These are phyloP conservation scores for Artemia sinica DNA, from an alignment of 2,888 invertebrate genomes.

Conservation along the genomic window DNA sequence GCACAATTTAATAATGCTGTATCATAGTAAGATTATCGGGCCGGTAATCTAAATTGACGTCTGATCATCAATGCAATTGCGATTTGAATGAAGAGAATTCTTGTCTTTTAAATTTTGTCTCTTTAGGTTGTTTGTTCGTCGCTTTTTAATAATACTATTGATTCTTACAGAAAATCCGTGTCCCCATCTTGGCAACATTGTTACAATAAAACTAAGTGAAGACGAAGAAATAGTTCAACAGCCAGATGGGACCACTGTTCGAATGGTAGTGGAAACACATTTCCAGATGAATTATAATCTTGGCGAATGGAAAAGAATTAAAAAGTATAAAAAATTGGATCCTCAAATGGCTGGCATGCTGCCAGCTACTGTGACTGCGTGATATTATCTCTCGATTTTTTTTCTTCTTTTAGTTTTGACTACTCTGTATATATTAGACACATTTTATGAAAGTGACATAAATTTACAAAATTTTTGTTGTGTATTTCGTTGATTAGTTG, in stretches of 20 bases:
- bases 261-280: conserved; percentile 74
- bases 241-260: conserved; percentile 57
- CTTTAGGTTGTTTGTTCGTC: background rate
- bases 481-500: no score
- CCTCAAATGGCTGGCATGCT: conserved; percentile 7
- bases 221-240: conserved; percentile 71
- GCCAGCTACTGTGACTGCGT: conserved; percentile 17
- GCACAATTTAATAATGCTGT: no score
- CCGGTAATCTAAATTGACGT: no score
- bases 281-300: conserved; percentile 98
- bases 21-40: no score
- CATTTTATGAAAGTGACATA: no score
- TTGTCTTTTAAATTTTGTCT: no score
- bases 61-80: no score
- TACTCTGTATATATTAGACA: no score
- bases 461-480: no score
- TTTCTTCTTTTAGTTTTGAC: no score
- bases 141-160: conserved; percentile 23
- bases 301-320: conserved; percentile 89
- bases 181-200: conserved; percentile 87
- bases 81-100: no score
- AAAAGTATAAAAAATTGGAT: conserved; percentile 63
- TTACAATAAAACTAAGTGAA: conserved; percentile 87
- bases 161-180: conserved; percentile 68
- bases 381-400: background rate